Conservation (phyloP, 2,888 invertebrate species). For the Conus canariensis region DNA sequence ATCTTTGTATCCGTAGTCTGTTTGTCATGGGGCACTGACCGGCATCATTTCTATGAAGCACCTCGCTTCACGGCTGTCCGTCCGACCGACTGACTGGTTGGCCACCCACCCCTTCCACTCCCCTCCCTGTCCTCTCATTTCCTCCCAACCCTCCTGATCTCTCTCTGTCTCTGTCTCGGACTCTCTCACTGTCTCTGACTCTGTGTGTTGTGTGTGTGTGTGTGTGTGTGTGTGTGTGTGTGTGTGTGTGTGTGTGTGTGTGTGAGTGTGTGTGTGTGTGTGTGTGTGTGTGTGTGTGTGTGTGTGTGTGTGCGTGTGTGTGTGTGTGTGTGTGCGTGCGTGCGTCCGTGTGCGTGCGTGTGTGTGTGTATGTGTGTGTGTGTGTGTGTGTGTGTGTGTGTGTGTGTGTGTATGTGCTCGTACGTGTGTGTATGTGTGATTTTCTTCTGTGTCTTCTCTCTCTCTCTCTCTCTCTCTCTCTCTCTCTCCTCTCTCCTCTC, state of each 20-base stretch:
- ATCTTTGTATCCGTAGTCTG: no score
- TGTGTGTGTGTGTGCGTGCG: background rate
- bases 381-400: background rate
- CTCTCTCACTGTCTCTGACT: background rate
- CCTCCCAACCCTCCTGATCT: background rate
- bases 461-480: no score
- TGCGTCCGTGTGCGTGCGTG: background rate
- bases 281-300: background rate
- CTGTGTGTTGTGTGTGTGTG: background rate
- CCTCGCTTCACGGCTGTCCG: no score
- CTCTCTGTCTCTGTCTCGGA: background rate
- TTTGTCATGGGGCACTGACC: no score
- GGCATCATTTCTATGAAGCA: no score
- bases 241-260: conserved; percentile 12
- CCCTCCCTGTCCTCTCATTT: background rate
- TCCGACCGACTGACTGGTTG: no score
- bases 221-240: background rate
- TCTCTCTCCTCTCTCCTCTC: no score
- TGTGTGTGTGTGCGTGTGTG: background rate
- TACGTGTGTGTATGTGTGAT: no score
- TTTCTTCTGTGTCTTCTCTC: no score
- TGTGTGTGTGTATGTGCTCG: background rate
- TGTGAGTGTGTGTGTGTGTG: background rate
- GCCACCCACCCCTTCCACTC: background rate
- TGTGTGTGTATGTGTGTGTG: background rate